Base-by-base conservation (phyloP, 2,888 invertebrate species). In the Coleophora flavipennella region DNA sequence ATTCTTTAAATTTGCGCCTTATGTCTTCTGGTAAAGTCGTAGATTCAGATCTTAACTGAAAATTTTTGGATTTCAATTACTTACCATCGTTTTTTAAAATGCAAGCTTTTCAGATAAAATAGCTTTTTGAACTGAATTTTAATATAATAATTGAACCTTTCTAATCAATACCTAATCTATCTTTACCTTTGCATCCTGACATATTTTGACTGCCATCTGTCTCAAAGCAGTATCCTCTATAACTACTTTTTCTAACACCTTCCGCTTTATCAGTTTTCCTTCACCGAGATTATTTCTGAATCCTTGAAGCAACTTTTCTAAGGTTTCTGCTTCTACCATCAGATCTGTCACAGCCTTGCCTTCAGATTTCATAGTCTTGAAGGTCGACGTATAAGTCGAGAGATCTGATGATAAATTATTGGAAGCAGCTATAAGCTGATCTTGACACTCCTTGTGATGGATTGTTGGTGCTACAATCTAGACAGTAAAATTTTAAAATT, bases 141-240 rank as follows among this genome's bases (percentile, higher is more conserved):
- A n/a, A n/a, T n/a, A n/a, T n/a, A n/a, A n/a, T n/a, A n/a, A n/a
- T n/a, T n/a, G n/a, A n/a, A n/a, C n/a, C n/a, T n/a, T n/a, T n/a
- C n/a, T n/a, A n/a, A n/a, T n/a, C n/a, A n/a, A n/a, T n/a, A n/a
- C n/a, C n/a, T n/a, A n/a, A n/a, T n/a, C n/a, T n/a, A n/a, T n/a
- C 20, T 20, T 13, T 45, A 80, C 80, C 63, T 67, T 60, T 2
- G 68, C 68, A 41, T 63, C 69, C 2, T 73, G 60, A 37, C 77
- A 53, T n/a, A 79, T 67, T 36, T 64, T 60, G 1, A 53, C 44
- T 0, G 77, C 68, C 45, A 76, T 46, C 37, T 54, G 55, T 39
- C 72, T 59, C 25, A 81, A 28, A 1, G 77, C 75, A 1, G 69
- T 71, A 28, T 78, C 63, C 38, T 77, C 66, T 9, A 71, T 50